Evolutionary conservation across 1,140 invertebrate genomes (phyloP).

Genomic region (Epicauta chinensis): DNA sequence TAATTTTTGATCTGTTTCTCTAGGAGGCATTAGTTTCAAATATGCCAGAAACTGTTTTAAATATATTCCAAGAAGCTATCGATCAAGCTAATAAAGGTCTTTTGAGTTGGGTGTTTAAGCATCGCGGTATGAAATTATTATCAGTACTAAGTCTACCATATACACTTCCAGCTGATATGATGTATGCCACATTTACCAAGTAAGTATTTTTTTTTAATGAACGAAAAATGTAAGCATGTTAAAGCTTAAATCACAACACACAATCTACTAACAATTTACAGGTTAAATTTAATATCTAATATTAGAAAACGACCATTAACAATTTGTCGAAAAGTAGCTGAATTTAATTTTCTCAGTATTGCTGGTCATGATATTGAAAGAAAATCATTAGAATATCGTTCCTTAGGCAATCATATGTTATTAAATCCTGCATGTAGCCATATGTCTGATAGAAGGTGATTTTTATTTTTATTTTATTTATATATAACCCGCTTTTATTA

Average conservation of each 20-base stretch:
- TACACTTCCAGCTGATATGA: conserved; percentile 76
- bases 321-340: conserved; percentile 19
- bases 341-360: conserved; percentile 18
- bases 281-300: conserved; percentile 17
- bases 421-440: not conserved
- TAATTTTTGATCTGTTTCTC: conserved; percentile 2
- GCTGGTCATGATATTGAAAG: conserved; percentile 22
- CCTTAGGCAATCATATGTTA: not conserved
- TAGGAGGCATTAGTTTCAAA: conserved; percentile 81
- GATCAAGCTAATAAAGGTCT: conserved; percentile 85
- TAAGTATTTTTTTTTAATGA: conserved; percentile 47
- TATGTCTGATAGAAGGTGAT: conserved; percentile 8
- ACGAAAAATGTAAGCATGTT: too few species aligned
- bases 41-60: conserved; percentile 76
- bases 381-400: conserved; percentile 10
- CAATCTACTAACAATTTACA: conserved; percentile 18
- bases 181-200: conserved; percentile 76
- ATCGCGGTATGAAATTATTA: conserved; percentile 70
- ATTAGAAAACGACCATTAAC: conserved; percentile 19
- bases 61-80: conserved; percentile 86
- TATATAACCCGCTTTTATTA: too few species aligned
- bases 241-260: too few species aligned
- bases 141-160: conserved; percentile 77
- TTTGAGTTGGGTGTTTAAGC: conserved; percentile 83
- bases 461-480: not conserved